Evolutionary conservation across 2,797 vertebrate species (phyloP).

Genomic region (Dicrostonyx torquatus): DNA sequence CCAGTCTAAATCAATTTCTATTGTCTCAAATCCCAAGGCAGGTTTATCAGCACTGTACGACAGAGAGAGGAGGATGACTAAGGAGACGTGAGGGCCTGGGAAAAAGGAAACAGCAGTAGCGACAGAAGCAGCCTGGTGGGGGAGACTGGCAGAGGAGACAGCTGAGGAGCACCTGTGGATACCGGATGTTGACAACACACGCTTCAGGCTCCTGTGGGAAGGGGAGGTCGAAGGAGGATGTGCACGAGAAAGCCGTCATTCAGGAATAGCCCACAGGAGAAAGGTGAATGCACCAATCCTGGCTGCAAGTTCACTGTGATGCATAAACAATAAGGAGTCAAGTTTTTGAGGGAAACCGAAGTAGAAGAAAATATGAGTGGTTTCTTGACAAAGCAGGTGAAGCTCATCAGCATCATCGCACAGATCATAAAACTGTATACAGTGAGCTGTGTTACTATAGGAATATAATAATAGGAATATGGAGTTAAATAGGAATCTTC

Average conservation of each 20-base stretch:
- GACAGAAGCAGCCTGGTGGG: background rate
- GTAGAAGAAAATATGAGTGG: background rate
- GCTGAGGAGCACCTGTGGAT: background rate
- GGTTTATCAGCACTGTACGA: background rate
- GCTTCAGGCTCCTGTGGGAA: background rate
- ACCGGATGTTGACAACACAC: background rate
- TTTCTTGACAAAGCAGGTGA: background rate
- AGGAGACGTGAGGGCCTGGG: background rate
- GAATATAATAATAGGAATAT: too few species aligned
- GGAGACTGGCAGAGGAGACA: background rate
- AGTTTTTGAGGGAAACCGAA: background rate
- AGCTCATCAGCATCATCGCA: background rate
- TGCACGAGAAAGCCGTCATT: background rate
- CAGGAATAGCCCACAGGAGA: background rate
- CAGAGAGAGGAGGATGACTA: background rate
- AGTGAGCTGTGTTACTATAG: background rate
- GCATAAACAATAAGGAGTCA: background rate
- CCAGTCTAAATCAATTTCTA: background rate
- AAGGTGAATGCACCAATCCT: background rate
- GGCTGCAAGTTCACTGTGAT: background rate
- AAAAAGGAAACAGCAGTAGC: background rate
- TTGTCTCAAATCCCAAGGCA: background rate
- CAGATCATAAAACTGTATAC: background rate
- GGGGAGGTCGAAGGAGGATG: background rate
- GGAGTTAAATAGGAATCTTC: too few species aligned